Evolutionary conservation across 2,113 vertebrate species (phyloP).

Genomic region (Riparia riparia): DNA sequence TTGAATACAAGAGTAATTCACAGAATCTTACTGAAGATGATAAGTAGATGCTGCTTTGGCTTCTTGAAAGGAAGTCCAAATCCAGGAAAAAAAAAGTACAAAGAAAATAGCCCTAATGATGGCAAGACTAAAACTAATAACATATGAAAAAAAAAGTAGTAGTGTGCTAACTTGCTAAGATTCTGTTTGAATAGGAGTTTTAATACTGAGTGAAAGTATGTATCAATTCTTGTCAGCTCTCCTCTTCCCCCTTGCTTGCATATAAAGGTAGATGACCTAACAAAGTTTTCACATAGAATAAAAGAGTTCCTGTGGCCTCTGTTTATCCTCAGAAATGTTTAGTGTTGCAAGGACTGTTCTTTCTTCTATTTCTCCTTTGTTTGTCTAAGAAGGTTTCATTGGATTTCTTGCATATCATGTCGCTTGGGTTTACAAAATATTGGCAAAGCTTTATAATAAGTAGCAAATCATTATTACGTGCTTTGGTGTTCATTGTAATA

Average conservation of each 20-base stretch:
- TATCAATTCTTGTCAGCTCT: not conserved
- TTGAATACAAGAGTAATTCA: not conserved
- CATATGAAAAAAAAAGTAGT: not conserved
- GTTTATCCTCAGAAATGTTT: slow-evolving; percentile 50
- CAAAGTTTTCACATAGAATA: slow-evolving; percentile 33
- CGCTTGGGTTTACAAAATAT: slow-evolving; percentile 74
- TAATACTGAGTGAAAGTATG: not conserved
- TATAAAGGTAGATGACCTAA: slow-evolving; percentile 16
- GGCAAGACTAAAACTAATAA: not conserved
- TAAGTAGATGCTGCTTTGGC: not conserved
- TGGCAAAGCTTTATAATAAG: slow-evolving; percentile 79
- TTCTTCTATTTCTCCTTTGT: slow-evolving; percentile 49
- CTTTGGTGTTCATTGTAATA: slow-evolving; percentile 73
- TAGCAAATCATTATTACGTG: slow-evolving; percentile 80
- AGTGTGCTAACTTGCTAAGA: not conserved
- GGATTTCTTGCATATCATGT: slow-evolving; percentile 73
- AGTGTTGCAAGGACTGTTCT: slow-evolving; percentile 21
- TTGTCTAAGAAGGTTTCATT: slow-evolving; percentile 74
- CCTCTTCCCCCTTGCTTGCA: not conserved
- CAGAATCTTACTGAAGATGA: not conserved
- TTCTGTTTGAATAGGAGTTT: not conserved
- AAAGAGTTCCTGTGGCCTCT: slow-evolving; percentile 14
- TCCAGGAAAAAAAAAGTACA: accelerated
- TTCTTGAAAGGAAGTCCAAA: not conserved
- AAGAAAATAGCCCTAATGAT: not conserved